Evolutionary conservation across 2,888 invertebrate genomes (phyloP).

Genomic region (Drosophila ustulata): DNA sequence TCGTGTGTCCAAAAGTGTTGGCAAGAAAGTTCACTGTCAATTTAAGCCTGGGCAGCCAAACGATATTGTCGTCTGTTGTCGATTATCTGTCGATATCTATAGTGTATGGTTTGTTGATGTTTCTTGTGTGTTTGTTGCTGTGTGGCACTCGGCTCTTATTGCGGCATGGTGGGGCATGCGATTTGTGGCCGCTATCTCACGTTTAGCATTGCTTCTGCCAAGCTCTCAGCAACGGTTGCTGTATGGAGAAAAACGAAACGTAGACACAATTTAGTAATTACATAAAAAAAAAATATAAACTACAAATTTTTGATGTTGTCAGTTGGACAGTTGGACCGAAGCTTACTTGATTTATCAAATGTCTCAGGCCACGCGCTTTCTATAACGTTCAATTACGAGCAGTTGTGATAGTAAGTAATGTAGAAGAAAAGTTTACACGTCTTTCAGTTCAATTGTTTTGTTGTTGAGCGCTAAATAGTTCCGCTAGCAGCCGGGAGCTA

Average conservation of each 20-base stretch:
- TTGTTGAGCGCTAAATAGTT: slow-evolving; percentile 56
- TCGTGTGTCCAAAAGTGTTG: slow-evolving; percentile 23
- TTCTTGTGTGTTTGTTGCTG: slow-evolving; percentile 3
- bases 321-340: neutral
- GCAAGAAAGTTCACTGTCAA: slow-evolving; percentile 34
- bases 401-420: neutral
- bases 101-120: slow-evolving; percentile 4
- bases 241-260: slow-evolving; percentile 16
- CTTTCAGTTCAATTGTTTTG: slow-evolving; percentile 36
- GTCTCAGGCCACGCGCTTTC: slow-evolving; percentile 24
- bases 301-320: neutral
- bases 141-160: slow-evolving; percentile 30
- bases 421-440: slow-evolving; percentile 3
- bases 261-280: slow-evolving; percentile 19
- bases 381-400: slow-evolving; percentile 16
- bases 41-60: slow-evolving; percentile 27
- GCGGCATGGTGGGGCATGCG: slow-evolving; percentile 59
- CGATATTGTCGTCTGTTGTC: slow-evolving; percentile 11
- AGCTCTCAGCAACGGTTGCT: slow-evolving; percentile 28
- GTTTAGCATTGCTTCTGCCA: slow-evolving; percentile 43
- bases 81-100: slow-evolving; percentile 2
- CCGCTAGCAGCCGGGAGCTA: slow-evolving; percentile 67
- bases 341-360: slow-evolving; percentile 47
- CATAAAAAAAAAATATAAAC: slow-evolving; percentile 11
- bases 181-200: slow-evolving; percentile 32